Base-by-base conservation (phyloP, 2,113 vertebrate genomes). In the Pelmatolapia mariae region DNA sequence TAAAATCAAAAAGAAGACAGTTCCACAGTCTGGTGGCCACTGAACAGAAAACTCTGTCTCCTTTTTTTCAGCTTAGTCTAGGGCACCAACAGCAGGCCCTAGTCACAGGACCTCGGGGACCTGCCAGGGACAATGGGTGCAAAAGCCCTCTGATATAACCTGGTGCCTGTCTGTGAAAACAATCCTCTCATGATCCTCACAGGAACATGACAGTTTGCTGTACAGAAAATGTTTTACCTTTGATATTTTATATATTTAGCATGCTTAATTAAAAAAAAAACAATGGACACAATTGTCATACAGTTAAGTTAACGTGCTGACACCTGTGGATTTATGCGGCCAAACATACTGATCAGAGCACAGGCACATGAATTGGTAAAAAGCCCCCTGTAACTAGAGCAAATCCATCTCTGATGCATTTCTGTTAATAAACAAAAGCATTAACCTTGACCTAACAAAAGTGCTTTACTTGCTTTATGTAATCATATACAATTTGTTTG, bases 361-460 rank as follows among this genome's bases (percentile, higher is more conserved):
- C 36, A 84, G 82, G 80, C 78, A 40, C 82, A 90, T 87, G 81
- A 86, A 89, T 38, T 47, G 43, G 63, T 80, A 87, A 89, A 91
- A 89, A 52, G 43, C 43, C 80, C 18, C 47, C 81, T 40, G 61
- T 47, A 86, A 89, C 82, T 86, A 26, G 8, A 84, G 47, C 73
- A 80, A 68, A 90, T 91, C 81, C 63, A 86, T 88, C 85, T 87
- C 81, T 86, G 85, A 88, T 93, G 81, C 84, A 87, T 88, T 89
- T 80, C 81, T 86, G 86, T 94, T 91, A 85, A 94, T 89, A 95
- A 95, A 94, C 89, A 92, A 92, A 91, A 84, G 40, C 92, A 94
- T 93, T 92, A 92, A 87, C 95, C 90, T 94, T 94, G 91, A 85
- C 90, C 81, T 66, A 88, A 81, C 26, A 1, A 84, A 88, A 88